These are phyloP conservation scores for Drosophila histrio DNA, from an alignment of 2,888 invertebrate species.

Conservation along the genomic window DNA sequence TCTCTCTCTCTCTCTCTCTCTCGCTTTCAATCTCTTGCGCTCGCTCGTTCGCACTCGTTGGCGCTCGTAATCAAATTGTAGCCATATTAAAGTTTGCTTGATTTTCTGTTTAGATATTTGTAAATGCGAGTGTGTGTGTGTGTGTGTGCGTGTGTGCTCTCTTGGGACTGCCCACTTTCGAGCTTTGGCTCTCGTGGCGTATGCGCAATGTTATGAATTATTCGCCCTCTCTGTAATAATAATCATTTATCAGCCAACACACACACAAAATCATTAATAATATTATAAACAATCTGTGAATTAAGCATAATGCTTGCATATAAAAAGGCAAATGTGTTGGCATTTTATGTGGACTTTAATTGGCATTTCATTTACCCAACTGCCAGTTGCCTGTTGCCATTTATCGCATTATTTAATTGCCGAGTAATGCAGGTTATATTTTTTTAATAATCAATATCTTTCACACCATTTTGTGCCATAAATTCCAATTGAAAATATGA, in stretches of 20 bases:
- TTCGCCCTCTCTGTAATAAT: conserved; percentile 46
- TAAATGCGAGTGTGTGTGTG: conserved; percentile 9
- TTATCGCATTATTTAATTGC: conserved; percentile 28
- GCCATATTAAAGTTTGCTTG: conserved; percentile 79
- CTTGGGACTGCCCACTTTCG: conserved; percentile 80
- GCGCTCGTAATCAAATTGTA: conserved; percentile 63
- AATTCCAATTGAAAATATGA: conserved; percentile 8
- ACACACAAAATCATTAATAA: conserved; percentile 32
- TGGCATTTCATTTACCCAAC: conserved; percentile 37
- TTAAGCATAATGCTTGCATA: conserved; percentile 31
- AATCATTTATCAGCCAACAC: conserved; percentile 50
- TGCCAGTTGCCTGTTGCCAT: conserved; percentile 17
- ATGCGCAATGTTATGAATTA: conserved; percentile 65
- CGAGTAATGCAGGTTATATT: conserved; percentile 10
- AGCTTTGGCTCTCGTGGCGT: conserved; percentile 53
- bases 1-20: conserved; percentile 4
- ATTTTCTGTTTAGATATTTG: conserved; percentile 75
- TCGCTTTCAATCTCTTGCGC: conserved; percentile 1
- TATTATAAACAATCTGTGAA: conserved; percentile 50
- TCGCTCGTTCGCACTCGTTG: conserved; percentile 30
- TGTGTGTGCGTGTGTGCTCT: conserved; percentile 36
- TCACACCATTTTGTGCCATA: conserved; percentile 22
- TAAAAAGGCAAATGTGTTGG: conserved; percentile 29
- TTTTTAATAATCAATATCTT: conserved; percentile 27
- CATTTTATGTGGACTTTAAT: conserved; percentile 63